Conservation (phyloP, 2,888 invertebrate genomes). For the Leptogaster cylindrica region DNA sequence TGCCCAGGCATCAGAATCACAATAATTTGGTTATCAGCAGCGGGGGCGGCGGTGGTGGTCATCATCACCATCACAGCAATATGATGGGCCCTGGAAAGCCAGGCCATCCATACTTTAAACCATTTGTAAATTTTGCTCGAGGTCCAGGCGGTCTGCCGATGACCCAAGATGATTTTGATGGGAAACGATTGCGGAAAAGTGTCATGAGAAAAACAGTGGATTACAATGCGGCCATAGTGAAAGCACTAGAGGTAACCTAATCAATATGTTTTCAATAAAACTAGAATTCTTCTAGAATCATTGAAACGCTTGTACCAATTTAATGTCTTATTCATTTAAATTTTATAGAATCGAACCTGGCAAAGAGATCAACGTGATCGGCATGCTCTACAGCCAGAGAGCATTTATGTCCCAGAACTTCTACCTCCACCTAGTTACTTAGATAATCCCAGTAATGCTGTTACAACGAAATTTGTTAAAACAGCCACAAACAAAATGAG, state of each 20-base stretch:
- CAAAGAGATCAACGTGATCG: slow-evolving; percentile 91
- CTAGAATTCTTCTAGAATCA: too few relatives aligned
- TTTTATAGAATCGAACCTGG: slow-evolving; percentile 84
- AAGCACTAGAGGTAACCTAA: slow-evolving; percentile 86
- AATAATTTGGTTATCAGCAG: slow-evolving; percentile 41
- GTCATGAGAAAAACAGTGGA: slow-evolving; percentile 98
- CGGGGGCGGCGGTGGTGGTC: slow-evolving; percentile 50
- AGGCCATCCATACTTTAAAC: slow-evolving; percentile 60
- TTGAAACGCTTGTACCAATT: too few relatives aligned
- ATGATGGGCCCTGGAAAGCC: slow-evolving; percentile 58
- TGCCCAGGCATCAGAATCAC: slow-evolving; percentile 39
- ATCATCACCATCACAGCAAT: slow-evolving; percentile 55
- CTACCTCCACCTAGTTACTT: slow-evolving; percentile 93
- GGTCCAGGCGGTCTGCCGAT: slow-evolving; percentile 66
- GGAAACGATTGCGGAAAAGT: slow-evolving; percentile 92
- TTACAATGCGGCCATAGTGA: slow-evolving; percentile 94
- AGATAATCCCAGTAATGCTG: slow-evolving; percentile 96
- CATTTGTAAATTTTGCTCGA: slow-evolving; percentile 59
- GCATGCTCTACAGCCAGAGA: slow-evolving; percentile 90
- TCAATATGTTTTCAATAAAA: too few relatives aligned
- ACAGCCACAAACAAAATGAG: slow-evolving; percentile 99
- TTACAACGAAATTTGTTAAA: slow-evolving; percentile 93
- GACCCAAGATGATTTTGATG: slow-evolving; percentile 91
- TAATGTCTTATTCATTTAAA: background rate
- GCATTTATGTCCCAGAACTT: slow-evolving; percentile 91